Evolutionary conservation across 2,113 vertebrate genomes (phyloP), one percentile per base, ranked within the genome.

Genomic region (Nettapus auritus): DNA sequence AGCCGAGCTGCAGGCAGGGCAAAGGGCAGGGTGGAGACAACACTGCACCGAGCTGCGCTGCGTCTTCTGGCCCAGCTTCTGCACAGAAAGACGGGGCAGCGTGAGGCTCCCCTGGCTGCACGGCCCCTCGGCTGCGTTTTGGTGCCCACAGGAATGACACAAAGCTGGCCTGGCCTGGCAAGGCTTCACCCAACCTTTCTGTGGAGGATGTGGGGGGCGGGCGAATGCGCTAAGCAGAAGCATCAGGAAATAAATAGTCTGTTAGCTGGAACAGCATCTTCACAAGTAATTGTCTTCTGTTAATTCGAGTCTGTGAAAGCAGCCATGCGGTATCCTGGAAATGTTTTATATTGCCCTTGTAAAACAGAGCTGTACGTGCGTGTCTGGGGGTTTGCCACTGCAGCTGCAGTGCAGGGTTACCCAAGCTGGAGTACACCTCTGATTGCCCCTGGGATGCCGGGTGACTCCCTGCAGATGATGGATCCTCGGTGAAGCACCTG

Each of bases 361-460:
- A 53, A 42, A 81, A 5, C 12, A 11, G 23, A 26, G 26, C 19
- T 26, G 13, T 53, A 53, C 26, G 52, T 7, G 38, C 42, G 15
- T 1, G 1, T 25, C 31, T 0, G 0, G 60, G 67, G 53, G 36
- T 69, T 88, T 31, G 52, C 3, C 1, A 0, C 22, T 67, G 38
- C 13, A 48, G 70, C 70, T 87, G 56, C 59, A 20, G 19, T 20
- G 34, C 1, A 0, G 64, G 31, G 22, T n/a, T 48, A 63, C 63
- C 40, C 3, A 5, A 29, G 7, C 53, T 0, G 0, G 53, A 55
- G n/a, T 46, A 46, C 42, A 46, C 12, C n/a, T 83, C 21, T 60
- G 46, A 40, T 50, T 87, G 86, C 78, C 63, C 3, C 0, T 1
- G 0, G 46, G 13, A 8, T 86, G 50, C 77, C 71, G 55, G 77